Percentiles rank a stretch among this genome's conserved stretches.
Evolutionary conservation across 2,888 invertebrate species (phyloP).

Genomic region (Chironomus tentans): DNA sequence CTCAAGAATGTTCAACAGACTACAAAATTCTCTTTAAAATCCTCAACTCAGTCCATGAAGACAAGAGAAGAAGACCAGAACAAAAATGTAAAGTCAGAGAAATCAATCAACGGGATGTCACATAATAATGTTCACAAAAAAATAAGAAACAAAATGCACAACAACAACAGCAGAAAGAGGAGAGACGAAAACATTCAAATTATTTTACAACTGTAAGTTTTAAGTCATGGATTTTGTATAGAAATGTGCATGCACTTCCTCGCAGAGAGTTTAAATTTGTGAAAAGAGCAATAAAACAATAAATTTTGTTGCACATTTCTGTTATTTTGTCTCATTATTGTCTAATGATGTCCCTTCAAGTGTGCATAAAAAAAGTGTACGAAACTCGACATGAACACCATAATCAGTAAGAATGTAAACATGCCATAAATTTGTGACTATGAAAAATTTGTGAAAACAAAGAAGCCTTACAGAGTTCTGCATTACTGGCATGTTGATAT

Average conservation of each 20-base stretch:
- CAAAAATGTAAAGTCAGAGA: neutral
- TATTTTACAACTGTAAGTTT: conserved; percentile 3
- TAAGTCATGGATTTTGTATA: neutral
- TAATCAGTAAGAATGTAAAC: conserved; percentile 17
- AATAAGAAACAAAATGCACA: too few relatives aligned
- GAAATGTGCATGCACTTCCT: conserved; percentile 11
- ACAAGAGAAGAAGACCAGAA: too few relatives aligned
- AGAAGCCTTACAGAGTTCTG: conserved; percentile 7
- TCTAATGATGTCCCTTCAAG: conserved; percentile 4
- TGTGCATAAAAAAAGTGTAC: neutral
- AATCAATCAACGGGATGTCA: conserved; percentile 20
- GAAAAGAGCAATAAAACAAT: conserved; percentile 19
- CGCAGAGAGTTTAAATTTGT: neutral
- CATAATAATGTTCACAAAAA: neutral
- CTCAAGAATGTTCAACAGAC: too few relatives aligned
- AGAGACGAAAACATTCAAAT: neutral
- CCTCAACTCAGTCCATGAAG: too few relatives aligned
- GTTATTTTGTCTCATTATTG: conserved; percentile 14
- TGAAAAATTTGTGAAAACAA: neutral
- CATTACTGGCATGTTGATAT: neutral
- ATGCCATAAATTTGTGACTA: conserved; percentile 12
- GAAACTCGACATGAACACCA: conserved; percentile 1
- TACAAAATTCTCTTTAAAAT: neutral
- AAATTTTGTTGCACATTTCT: conserved; percentile 2
- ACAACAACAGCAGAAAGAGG: neutral